Evolutionary conservation across 2,113 vertebrate genomes (phyloP).

Genomic region (Sinocyclocheilus maitianheensis): DNA sequence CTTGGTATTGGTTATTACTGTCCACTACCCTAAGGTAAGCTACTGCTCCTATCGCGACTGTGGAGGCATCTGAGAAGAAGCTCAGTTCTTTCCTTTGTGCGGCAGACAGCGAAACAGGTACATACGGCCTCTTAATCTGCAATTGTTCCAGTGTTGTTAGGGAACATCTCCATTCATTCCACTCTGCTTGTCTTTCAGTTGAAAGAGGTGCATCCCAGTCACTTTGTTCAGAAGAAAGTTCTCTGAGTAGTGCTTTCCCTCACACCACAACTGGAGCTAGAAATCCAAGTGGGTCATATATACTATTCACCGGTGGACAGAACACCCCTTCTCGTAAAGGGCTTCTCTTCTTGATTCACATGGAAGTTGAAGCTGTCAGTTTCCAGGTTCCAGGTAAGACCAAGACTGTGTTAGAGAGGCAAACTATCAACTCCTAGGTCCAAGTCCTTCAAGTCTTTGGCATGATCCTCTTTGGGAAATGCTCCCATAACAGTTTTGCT

Average conservation of each 20-base stretch:
- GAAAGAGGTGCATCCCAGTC: not conserved
- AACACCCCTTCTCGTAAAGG: too few species aligned
- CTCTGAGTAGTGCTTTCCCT: too few species aligned
- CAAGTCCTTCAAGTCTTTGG: not conserved
- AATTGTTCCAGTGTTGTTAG: slow-evolving; percentile 17
- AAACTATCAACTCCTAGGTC: not conserved
- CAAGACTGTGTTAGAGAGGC: not conserved
- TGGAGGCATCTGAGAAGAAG: slow-evolving; percentile 40
- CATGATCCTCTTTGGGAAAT: not conserved
- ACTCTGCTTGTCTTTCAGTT: slow-evolving; percentile 16
- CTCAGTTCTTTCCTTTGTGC: slow-evolving; percentile 10
- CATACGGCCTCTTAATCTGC: not conserved
- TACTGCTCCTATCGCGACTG: slow-evolving; percentile 8
- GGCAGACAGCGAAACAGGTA: not conserved
- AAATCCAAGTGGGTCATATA: too few species aligned
- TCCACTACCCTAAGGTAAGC: slow-evolving; percentile 25
- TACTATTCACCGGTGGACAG: too few species aligned
- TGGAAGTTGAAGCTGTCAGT: too few species aligned
- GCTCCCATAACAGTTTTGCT: not conserved
- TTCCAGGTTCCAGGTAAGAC: not conserved
- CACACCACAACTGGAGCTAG: too few species aligned
- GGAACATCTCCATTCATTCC: slow-evolving; percentile 32
- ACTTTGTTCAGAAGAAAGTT: too few species aligned
- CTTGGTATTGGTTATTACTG: not conserved
- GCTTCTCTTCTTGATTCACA: too few species aligned